Percentiles rank a stretch among this genome's conserved stretches.
Evolutionary conservation across 2,888 invertebrate genomes (phyloP).

Genomic region (Peribatodes rhomboidaria): DNA sequence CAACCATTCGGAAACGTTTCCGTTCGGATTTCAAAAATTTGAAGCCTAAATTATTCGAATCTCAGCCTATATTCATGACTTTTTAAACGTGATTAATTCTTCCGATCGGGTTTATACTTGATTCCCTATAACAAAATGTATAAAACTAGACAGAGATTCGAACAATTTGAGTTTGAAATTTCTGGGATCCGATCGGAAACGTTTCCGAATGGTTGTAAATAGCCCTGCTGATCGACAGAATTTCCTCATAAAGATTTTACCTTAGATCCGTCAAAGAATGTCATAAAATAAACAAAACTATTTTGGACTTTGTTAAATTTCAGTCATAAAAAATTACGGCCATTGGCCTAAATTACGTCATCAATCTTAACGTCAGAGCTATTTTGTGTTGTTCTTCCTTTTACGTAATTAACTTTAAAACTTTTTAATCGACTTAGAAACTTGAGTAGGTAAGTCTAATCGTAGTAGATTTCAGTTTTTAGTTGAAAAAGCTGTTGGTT

Average conservation of each 20-base stretch:
- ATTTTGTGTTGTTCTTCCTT: slow-evolving; percentile 16
- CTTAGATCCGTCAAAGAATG: neutral
- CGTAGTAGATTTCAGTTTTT: neutral
- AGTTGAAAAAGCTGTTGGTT: neutral
- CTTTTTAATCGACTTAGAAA: slow-evolving; percentile 24
- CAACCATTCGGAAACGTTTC: no score
- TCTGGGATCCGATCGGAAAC: no score
- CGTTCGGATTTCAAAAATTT: no score
- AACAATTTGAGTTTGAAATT: no score
- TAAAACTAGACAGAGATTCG: no score
- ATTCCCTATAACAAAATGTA: no score
- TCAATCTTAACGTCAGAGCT: slow-evolving; percentile 14
- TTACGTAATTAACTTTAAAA: slow-evolving; percentile 19
- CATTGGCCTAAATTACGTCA: slow-evolving; percentile 14
- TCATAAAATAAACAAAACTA: neutral
- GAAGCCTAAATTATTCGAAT: no score
- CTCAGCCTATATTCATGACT: no score
- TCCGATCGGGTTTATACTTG: no score
- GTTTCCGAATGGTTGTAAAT: no score
- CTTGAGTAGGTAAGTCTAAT: slow-evolving; percentile 6
- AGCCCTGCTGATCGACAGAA: no score
- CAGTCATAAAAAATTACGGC: slow-evolving; percentile 6
- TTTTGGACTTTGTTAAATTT: slow-evolving; percentile 3
- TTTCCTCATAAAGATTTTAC: neutral
- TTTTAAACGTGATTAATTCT: no score